Conservation (phyloP, 1,140 invertebrate species). For the Zaprionus lachaisei region DNA sequence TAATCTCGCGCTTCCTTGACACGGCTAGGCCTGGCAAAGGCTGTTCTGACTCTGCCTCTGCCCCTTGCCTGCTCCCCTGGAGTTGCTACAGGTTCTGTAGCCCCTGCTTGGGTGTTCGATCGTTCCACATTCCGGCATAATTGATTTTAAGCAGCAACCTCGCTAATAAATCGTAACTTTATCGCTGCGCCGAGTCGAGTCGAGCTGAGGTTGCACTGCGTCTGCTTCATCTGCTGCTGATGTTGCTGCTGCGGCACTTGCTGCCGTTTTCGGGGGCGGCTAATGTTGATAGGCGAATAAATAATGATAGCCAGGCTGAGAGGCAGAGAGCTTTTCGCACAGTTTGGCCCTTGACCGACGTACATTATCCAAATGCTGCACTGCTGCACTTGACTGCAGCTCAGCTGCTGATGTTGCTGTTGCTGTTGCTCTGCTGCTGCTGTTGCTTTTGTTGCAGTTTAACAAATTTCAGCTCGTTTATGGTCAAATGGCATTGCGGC, state of each 20-base stretch:
- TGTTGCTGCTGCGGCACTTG: slow-evolving; percentile 22
- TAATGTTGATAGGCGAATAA: slow-evolving; percentile 63
- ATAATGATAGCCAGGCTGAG: slow-evolving; percentile 74
- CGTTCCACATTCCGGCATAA: slow-evolving; percentile 84
- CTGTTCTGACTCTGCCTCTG: not conserved
- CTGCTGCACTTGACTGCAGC: slow-evolving; percentile 66
- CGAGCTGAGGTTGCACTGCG: not conserved
- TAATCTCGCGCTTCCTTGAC: slow-evolving; percentile 68
- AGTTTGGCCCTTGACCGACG: slow-evolving; percentile 47
- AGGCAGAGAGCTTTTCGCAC: slow-evolving; percentile 60
- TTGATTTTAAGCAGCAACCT: slow-evolving; percentile 83
- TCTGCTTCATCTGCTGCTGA: slow-evolving; percentile 7
- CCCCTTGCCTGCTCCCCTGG: not conserved
- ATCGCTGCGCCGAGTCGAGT: slow-evolving; percentile 52
- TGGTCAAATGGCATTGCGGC: slow-evolving; percentile 78
- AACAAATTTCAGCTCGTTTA: slow-evolving; percentile 81
- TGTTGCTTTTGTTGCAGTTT: slow-evolving; percentile 29
- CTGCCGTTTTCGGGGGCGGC: slow-evolving; percentile 38
- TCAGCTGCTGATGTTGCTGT: slow-evolving; percentile 22
- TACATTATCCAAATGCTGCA: slow-evolving; percentile 65
- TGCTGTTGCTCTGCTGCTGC: slow-evolving; percentile 7
- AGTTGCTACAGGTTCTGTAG: slow-evolving; percentile 8
- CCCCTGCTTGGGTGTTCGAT: slow-evolving; percentile 77
- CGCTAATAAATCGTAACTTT: slow-evolving; percentile 84
- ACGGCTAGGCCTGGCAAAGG: slow-evolving; percentile 3